A percentile compares a stretch with the other conserved stretches of the same genome.
Conservation (phyloP, 2,888 invertebrate species). For the Orgyia antiqua region DNA sequence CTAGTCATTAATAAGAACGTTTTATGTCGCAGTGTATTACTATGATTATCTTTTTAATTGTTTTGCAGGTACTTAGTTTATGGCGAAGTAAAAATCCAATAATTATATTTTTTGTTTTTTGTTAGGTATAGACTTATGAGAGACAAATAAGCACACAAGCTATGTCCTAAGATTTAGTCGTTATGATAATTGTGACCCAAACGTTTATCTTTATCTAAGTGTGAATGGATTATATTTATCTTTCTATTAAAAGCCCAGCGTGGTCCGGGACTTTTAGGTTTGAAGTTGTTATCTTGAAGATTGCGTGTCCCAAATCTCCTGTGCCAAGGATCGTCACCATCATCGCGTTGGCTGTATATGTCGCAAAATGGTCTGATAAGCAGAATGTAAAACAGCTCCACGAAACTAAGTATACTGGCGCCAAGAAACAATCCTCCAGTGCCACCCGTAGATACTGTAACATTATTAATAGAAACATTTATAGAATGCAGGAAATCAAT, state of each 20-base stretch:
- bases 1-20: too few relatives aligned
- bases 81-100: too few relatives aligned
- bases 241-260: slow-evolving; percentile 54
- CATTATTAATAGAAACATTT: neutral
- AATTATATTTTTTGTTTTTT: too few relatives aligned
- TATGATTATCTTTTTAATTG: too few relatives aligned
- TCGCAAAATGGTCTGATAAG: slow-evolving; percentile 66
- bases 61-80: too few relatives aligned
- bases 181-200: neutral
- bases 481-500: neutral
- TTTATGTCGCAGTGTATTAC: too few relatives aligned
- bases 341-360: slow-evolving; percentile 57
- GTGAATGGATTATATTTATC: slow-evolving; percentile 4
- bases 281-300: slow-evolving; percentile 52
- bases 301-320: slow-evolving; percentile 51
- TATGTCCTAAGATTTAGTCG: too few relatives aligned
- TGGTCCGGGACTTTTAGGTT: slow-evolving; percentile 32
- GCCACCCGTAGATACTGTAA: slow-evolving; percentile 81
- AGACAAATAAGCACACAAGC: too few relatives aligned
- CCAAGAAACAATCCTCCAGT: slow-evolving; percentile 82
- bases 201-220: slow-evolving; percentile 13
- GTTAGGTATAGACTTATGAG: too few relatives aligned
- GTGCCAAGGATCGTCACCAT: slow-evolving; percentile 61
- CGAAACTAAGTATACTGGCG: slow-evolving; percentile 82
- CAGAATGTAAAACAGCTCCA: slow-evolving; percentile 80